phyloP scores from a whole-genome alignment of 2,888 invertebrate genomes.

The Cristatella mucedo region DNA sequence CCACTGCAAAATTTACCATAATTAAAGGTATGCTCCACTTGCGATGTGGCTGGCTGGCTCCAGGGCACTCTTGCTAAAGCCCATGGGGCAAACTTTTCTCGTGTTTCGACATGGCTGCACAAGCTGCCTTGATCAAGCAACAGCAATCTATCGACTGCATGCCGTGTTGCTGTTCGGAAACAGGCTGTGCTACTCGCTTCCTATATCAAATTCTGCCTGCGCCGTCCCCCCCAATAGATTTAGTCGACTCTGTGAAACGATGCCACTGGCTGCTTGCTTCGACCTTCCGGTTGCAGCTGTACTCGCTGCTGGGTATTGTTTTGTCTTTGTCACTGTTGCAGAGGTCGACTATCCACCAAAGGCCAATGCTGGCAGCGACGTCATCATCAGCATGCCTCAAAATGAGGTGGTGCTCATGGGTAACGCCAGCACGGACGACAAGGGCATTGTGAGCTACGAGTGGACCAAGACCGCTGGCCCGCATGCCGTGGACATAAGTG shows the following conservation, averaged over 20 bases:
- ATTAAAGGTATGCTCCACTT: conserved; percentile 46
- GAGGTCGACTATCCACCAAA: conserved; percentile 85
- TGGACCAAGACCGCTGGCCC: too few species aligned
- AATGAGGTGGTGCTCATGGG: conserved; percentile 70
- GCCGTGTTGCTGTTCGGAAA: too few species aligned
- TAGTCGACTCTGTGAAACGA: background rate
- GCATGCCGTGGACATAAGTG: too few species aligned
- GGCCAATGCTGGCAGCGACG: conserved; percentile 79
- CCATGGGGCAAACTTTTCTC: too few species aligned
- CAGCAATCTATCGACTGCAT: too few species aligned
- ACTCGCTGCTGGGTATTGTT: background rate
- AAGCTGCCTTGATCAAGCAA: too few species aligned
- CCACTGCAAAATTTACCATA: conserved; percentile 72
- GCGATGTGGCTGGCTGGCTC: background rate
- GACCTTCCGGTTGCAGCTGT: background rate
- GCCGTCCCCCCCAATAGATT: too few species aligned
- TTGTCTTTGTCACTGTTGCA: conserved; percentile 15
- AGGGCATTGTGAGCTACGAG: conserved; percentile 80
- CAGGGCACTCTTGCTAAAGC: background rate
- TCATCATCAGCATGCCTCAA: conserved; percentile 73
- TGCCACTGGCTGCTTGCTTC: too few species aligned
- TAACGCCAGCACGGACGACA: conserved; percentile 76
- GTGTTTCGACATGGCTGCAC: too few species aligned
- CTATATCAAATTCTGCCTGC: too few species aligned
- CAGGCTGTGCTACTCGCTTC: too few species aligned